Conservation (phyloP, 2,888 invertebrate genomes). For the Malthinus flaveolus region DNA sequence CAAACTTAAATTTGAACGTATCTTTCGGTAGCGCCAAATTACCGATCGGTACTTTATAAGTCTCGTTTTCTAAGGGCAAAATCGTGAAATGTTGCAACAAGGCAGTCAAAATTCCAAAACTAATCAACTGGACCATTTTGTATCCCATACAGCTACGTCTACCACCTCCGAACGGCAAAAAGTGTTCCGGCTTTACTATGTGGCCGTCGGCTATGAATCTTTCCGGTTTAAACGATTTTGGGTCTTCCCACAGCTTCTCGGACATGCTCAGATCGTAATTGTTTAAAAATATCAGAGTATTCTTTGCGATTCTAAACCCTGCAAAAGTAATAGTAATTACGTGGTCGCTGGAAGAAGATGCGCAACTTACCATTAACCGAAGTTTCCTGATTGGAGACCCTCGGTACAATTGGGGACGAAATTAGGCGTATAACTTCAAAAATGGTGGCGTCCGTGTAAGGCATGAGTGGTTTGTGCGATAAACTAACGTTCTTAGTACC, state of each 20-base stretch:
- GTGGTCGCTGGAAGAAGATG: too few relatives aligned
- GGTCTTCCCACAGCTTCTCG: slow-evolving; percentile 62
- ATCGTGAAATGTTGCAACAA: slow-evolving; percentile 61
- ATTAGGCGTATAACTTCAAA: slow-evolving; percentile 66
- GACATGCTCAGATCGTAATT: slow-evolving; percentile 70
- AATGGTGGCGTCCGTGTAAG: slow-evolving; percentile 64
- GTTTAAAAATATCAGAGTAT: slow-evolving; percentile 67
- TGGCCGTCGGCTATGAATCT: slow-evolving; percentile 62
- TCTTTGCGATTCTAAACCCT: slow-evolving; percentile 65
- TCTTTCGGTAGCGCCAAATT: slow-evolving; percentile 59
- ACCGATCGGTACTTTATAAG: slow-evolving; percentile 60
- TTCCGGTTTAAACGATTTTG: slow-evolving; percentile 63
- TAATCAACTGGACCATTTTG: slow-evolving; percentile 65
- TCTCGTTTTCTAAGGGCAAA: slow-evolving; percentile 52
- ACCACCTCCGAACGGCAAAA: slow-evolving; percentile 69
- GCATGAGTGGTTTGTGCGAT: slow-evolving; percentile 57
- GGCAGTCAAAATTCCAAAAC: slow-evolving; percentile 59
- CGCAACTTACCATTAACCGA: slow-evolving; percentile 63
- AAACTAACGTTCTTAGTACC: slow-evolving; percentile 41
- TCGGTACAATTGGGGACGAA: slow-evolving; percentile 70
- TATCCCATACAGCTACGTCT: slow-evolving; percentile 70
- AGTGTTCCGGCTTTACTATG: slow-evolving; percentile 65
- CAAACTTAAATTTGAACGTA: slow-evolving; percentile 58
- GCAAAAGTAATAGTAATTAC: slow-evolving; percentile 13
- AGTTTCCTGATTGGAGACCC: slow-evolving; percentile 66